Base-by-base conservation (phyloP, 1,140 invertebrate genomes). In the Diorhabda elongata region DNA sequence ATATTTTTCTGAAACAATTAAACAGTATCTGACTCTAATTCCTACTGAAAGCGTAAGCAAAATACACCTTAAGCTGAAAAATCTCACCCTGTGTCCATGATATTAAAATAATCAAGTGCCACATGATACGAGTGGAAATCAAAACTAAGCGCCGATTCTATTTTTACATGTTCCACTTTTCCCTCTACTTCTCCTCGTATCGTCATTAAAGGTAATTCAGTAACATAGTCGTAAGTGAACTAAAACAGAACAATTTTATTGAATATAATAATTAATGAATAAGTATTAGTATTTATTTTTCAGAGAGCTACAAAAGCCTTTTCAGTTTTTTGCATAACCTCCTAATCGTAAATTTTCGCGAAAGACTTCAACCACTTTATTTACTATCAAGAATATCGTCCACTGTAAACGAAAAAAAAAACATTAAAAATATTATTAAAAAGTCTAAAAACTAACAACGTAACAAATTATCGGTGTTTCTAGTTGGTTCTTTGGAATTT, bases 1-100 rank as follows among this genome's bases (percentile, higher is more conserved):
- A 78, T 8, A 85, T 71, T 7, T 9, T 26, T 47, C 73, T 74
- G 59, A 61, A 69, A 73, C 5, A 61, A 59, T 61, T 47, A 69
- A 64, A 42, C 42, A 44, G 9, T 64, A 59, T 3, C 6, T 52
- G 6, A 52, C 2, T 3, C 2, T 52, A 3, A 52, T 2, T 52
- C 6, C 47, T 6, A 6, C 2, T 52, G 9, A n/a, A 8, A 52
- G 0, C n/a, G 47, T 52, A 52, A 6, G 9, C 9, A 6, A 52
- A 6, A n/a, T 52, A 52, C 47, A 8, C n/a, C n/a, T 2, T 6
- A 9, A 52, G 4, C 4, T 8, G 8, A 3, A 43, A 4, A 65
- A 26, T 52, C 68, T 70, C 68, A 76, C 75, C 71, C 75, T n/a
- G 72, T 68, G 45, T 74, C 64, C 9, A 60, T 65, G 42, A 76